Conservation (phyloP, 2,797 vertebrate genomes). For the Phylloscopus collybita region DNA sequence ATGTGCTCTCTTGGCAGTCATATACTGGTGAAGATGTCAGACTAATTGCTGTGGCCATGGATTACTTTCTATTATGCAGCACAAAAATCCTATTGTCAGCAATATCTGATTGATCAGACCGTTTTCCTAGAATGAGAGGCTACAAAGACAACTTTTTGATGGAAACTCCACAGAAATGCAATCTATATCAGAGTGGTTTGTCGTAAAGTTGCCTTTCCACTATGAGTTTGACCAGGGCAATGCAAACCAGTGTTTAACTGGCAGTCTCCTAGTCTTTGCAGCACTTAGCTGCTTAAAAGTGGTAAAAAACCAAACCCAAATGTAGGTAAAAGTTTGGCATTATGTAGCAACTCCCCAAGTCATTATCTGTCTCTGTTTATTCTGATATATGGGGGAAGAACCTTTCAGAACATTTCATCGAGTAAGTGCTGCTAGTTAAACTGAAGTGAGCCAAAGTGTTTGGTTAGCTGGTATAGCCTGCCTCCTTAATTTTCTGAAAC, state of each 20-base stretch:
- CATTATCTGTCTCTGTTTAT: neutral
- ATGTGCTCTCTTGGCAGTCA: neutral
- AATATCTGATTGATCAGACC: neutral
- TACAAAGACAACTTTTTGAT: neutral
- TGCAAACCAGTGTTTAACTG: neutral
- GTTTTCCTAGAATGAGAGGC: neutral
- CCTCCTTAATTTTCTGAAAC: neutral
- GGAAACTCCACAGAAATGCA: neutral
- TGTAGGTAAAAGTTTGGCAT: neutral
- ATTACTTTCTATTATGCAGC: neutral
- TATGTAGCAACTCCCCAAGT: neutral
- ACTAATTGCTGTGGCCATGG: neutral
- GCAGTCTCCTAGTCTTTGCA: neutral
- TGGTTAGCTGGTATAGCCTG: neutral
- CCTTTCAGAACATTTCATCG: neutral
- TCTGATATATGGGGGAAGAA: neutral
- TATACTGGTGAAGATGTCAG: neutral
- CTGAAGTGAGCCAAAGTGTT: neutral
- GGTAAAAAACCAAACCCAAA: neutral
- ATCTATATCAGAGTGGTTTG: neutral
- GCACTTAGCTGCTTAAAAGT: neutral
- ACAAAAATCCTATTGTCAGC: neutral
- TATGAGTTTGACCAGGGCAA: neutral
- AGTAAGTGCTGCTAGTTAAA: neutral
- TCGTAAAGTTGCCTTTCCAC: neutral